Evolutionary conservation across 92 coral and sea anemone species (phyloP).

Genomic region (Porites divaricata): DNA sequence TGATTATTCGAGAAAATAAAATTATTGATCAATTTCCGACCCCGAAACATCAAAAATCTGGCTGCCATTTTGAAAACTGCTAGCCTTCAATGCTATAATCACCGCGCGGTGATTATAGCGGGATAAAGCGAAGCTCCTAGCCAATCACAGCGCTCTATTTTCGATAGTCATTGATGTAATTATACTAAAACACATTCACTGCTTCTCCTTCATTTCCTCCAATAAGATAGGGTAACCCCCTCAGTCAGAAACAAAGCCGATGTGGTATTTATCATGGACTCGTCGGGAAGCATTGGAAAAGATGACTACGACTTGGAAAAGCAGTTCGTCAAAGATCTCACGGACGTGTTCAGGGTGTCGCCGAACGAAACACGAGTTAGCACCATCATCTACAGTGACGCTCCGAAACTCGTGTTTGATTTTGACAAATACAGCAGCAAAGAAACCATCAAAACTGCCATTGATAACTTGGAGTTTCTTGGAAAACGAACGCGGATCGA

Average conservation of each 20-base stretch:
- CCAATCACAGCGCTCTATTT: too few species aligned
- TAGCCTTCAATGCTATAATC: too few species aligned
- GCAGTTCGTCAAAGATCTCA: conserved; percentile 74
- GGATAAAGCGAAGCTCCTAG: too few species aligned
- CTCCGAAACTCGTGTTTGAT: conserved; percentile 74
- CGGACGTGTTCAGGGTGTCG: conserved; percentile 75
- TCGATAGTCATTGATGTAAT: too few species aligned
- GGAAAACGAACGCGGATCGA: conserved; percentile 88
- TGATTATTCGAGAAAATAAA: too few species aligned
- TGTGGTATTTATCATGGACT: conserved; percentile 89
- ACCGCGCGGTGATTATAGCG: too few species aligned
- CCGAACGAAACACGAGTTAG: conserved; percentile 81
- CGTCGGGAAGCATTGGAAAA: conserved; percentile 87
- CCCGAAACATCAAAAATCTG: too few species aligned
- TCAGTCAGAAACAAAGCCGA: conserved; percentile 82
- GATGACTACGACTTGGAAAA: conserved; percentile 79
- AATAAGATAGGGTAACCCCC: conserved; percentile 32
- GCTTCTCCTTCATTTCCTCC: not conserved
- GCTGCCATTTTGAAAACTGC: too few species aligned
- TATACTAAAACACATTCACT: not conserved
- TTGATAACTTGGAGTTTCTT: conserved; percentile 64
- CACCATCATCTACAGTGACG: conserved; percentile 79
- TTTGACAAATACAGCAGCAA: conserved; percentile 65
- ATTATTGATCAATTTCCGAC: too few species aligned
- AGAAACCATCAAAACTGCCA: conserved; percentile 62